phyloP scores from a whole-genome alignment of 2,888 invertebrate genomes.

The Anoplius nigerrimus region DNA sequence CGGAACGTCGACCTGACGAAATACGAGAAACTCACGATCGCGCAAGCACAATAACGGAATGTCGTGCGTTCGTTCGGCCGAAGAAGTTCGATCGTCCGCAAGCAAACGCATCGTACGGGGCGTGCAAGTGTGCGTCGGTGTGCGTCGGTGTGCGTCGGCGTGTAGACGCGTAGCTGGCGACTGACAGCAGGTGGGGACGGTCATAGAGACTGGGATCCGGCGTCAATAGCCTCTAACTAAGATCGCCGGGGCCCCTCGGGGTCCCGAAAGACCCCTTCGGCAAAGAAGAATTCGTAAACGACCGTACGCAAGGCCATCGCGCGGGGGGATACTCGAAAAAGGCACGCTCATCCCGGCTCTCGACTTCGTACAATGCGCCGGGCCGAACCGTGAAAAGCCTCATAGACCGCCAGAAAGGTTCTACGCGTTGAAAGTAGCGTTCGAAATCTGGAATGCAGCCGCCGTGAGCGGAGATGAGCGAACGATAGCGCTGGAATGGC shows the following conservation, averaged over 20 bases:
- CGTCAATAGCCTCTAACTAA: constrained; percentile 62
- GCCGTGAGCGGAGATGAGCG: no score
- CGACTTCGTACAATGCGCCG: constrained; percentile 19
- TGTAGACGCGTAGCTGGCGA: constrained; percentile 17
- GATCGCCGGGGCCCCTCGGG: constrained; percentile 41
- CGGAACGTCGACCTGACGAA: constrained; percentile 13
- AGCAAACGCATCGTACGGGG: background rate
- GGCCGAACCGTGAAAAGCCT: no score
- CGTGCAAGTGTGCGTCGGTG: no score
- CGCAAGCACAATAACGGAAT: no score
- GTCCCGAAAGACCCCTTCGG: constrained; percentile 31
- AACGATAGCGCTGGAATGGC: no score
- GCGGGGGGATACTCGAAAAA: constrained; percentile 22
- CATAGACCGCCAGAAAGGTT: no score
- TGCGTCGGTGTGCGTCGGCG: constrained; percentile 3
- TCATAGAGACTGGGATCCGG: constrained; percentile 31
- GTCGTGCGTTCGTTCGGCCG: no score
- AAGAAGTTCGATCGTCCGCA: no score
- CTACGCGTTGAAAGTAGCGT: no score
- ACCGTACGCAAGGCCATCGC: constrained; percentile 28
- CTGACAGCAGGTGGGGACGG: constrained; percentile 45
- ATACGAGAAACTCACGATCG: background rate
- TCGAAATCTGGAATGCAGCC: no score
- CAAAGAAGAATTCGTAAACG: constrained; percentile 35
- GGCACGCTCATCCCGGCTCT: constrained; percentile 27